Percentiles rank a stretch among this genome's conserved stretches.
Evolutionary conservation across 2,113 vertebrate genomes (phyloP).

Genomic region (Leptodactylus fuscus): DNA sequence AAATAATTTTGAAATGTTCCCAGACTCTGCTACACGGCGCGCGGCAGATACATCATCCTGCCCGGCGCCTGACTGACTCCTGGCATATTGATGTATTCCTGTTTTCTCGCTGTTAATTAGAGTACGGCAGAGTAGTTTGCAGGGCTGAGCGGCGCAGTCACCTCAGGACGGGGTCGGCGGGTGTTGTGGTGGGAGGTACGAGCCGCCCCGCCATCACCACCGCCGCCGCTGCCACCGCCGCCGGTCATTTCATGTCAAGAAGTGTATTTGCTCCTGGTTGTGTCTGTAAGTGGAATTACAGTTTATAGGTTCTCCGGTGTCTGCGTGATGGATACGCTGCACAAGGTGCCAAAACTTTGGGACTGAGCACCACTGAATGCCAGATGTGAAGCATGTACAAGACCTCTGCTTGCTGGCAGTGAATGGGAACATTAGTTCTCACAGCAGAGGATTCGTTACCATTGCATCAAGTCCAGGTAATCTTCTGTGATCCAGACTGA

Average conservation of each 20-base stretch:
- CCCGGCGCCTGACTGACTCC: slow-evolving; percentile 17
- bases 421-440: not conserved
- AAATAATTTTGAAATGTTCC: slow-evolving; percentile 44
- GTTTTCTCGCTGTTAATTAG: slow-evolving; percentile 45
- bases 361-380: too few relatives aligned
- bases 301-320: not conserved
- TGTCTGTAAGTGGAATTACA: not conserved
- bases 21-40: not conserved
- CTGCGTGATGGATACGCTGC: too few relatives aligned
- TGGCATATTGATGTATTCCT: slow-evolving; percentile 49
- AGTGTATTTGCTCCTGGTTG: not conserved
- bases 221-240: too few relatives aligned
- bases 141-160: not conserved
- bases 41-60: slow-evolving; percentile 41
- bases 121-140: not conserved
- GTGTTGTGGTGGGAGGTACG: too few relatives aligned
- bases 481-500: too few relatives aligned
- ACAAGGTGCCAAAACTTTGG: too few relatives aligned
- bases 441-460: too few relatives aligned
- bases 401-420: not conserved
- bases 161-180: slow-evolving; percentile 6
- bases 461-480: too few relatives aligned
- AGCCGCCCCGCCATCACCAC: too few relatives aligned
- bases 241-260: not conserved
- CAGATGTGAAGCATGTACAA: not conserved